A percentile compares a stretch with the other conserved stretches of the same genome.
These are phyloP conservation scores for Coregonus suidteri DNA, from an alignment of 2,797 vertebrate species.

Conservation along the genomic window DNA sequence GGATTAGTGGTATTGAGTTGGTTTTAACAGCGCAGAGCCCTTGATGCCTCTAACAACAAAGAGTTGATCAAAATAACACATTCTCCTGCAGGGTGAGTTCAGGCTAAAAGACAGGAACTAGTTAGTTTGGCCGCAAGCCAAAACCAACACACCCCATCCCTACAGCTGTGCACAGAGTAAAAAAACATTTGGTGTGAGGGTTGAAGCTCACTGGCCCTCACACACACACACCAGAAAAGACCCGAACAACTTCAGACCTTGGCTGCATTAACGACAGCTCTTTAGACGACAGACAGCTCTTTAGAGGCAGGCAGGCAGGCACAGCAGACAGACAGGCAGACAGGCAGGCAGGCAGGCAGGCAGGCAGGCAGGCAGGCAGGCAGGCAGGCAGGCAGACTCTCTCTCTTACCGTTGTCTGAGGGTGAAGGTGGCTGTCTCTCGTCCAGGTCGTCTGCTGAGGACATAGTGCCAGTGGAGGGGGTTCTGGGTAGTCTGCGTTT, in stretches of 20 bases:
- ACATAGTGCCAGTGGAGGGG: conserved; percentile 98
- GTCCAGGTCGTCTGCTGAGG: conserved; percentile 97
- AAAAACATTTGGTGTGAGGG: conserved; percentile 42
- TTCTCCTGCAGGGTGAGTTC: conserved; percentile 32
- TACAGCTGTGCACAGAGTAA: conserved; percentile 29
- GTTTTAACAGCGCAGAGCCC: conserved; percentile 1
- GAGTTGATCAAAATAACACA: conserved; percentile 39
- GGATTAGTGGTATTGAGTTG: not conserved
- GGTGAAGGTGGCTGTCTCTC: conserved; percentile 89
- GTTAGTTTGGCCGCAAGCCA: conserved; percentile 34
- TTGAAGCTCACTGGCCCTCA: conserved; percentile 18
- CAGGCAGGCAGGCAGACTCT: too few species aligned
- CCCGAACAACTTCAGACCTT: too few species aligned
- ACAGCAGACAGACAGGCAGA: too few species aligned
- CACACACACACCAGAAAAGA: not conserved
- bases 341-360: too few species aligned
- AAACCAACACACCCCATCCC: conserved; percentile 54
- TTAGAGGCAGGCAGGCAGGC: too few species aligned
- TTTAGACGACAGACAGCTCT: too few species aligned
- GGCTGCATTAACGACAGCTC: too few species aligned
- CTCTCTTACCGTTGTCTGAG: conserved; percentile 79
- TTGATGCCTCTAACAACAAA: conserved; percentile 21
- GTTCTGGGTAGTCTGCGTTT: conserved; percentile 94
- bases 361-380: too few species aligned
- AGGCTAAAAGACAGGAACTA: conserved; percentile 49